Percentiles rank a stretch among this genome's conserved stretches.
Evolutionary conservation across 2,888 invertebrate species (phyloP).

Genomic region (Phyto melanocephala): DNA sequence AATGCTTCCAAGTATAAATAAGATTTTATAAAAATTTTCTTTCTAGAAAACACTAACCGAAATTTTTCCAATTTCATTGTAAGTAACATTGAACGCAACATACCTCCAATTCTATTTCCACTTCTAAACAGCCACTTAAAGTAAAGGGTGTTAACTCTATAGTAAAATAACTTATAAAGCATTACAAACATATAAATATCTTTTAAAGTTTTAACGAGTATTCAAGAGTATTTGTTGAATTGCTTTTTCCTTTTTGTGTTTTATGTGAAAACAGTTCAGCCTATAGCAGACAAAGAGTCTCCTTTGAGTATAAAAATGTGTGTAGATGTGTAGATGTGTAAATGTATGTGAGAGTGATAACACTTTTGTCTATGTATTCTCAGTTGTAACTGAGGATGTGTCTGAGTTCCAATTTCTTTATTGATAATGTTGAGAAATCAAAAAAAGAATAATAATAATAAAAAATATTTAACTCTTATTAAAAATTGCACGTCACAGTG

Average conservation of each 20-base stretch:
- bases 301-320: neutral
- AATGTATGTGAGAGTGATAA: neutral
- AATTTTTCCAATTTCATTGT: too few relatives aligned
- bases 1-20: too few relatives aligned
- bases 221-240: constrained; percentile 17
- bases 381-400: neutral
- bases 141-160: constrained; percentile 44
- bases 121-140: neutral
- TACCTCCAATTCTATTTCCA: too few relatives aligned
- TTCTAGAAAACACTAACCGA: too few relatives aligned
- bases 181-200: neutral
- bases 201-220: constrained; percentile 15
- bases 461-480: neutral
- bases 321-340: neutral
- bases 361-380: neutral
- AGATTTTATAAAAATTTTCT: too few relatives aligned
- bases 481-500: too few relatives aligned
- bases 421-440: constrained; percentile 1
- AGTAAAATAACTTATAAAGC: constrained; percentile 25
- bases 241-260: constrained; percentile 5
- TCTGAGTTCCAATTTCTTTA: neutral
- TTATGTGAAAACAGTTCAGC: constrained; percentile 44
- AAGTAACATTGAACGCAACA: too few relatives aligned
- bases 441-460: neutral
- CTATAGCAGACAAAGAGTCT: constrained; percentile 55